A percentile compares a stretch with the other conserved stretches of the same genome.
Evolutionary conservation across 2,888 invertebrate genomes (phyloP).

Genomic region (Serrognathus titanus): DNA sequence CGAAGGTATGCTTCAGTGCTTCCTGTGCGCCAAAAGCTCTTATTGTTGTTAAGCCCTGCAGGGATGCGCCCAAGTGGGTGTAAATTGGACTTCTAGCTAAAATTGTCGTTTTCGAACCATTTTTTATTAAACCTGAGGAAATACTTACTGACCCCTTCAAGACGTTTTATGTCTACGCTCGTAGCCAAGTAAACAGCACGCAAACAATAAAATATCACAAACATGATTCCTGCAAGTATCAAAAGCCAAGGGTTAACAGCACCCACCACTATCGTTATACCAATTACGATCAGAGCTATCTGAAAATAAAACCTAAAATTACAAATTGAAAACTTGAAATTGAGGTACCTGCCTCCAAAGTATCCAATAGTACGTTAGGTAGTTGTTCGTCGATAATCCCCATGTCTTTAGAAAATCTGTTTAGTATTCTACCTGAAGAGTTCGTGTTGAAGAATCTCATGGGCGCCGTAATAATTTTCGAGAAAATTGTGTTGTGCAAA

Average conservation of each 20-base stretch:
- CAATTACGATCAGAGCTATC: constrained; percentile 61
- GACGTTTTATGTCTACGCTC: constrained; percentile 51
- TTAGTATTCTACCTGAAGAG: constrained; percentile 62
- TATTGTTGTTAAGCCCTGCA: constrained; percentile 72
- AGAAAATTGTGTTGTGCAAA: constrained; percentile 55
- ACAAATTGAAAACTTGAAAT: background rate
- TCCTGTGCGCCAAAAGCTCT: constrained; percentile 62
- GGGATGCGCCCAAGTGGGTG: constrained; percentile 53
- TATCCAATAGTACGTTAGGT: constrained; percentile 53
- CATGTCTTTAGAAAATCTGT: constrained; percentile 71
- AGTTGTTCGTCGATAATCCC: constrained; percentile 57
- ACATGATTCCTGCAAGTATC: constrained; percentile 62
- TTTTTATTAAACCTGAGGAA: background rate
- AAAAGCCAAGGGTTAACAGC: constrained; percentile 69
- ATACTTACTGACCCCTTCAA: constrained; percentile 26
- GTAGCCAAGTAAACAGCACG: constrained; percentile 69
- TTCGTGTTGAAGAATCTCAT: constrained; percentile 70
- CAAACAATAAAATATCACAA: constrained; percentile 62
- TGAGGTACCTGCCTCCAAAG: constrained; percentile 46
- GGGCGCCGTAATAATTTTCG: constrained; percentile 59
- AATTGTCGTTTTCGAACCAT: constrained; percentile 18
- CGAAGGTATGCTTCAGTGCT: constrained; percentile 57
- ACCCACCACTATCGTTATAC: constrained; percentile 69
- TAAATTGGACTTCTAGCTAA: background rate
- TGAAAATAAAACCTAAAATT: constrained; percentile 43